These are phyloP conservation scores for Neodon shergylaensis DNA, from an alignment of 2,113 vertebrate species.

Conservation along the genomic window DNA sequence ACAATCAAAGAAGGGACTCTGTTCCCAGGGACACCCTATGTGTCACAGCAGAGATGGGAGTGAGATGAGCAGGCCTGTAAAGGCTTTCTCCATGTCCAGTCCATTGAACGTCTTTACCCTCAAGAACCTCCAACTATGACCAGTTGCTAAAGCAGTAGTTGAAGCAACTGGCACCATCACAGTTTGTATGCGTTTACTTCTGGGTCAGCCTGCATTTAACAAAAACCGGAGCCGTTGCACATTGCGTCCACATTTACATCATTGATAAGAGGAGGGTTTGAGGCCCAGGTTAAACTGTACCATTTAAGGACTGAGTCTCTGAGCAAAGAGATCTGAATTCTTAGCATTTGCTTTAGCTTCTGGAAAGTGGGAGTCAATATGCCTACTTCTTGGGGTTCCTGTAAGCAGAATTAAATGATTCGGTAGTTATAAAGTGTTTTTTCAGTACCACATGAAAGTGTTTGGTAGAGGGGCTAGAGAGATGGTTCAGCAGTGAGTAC, in stretches of 20 bases:
- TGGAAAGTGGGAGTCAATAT: slow-evolving; percentile 53
- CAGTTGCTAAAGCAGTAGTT: neutral
- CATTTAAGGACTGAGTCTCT: neutral
- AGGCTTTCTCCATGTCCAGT: neutral
- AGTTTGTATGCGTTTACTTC: slow-evolving; percentile 2
- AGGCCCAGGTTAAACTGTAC: neutral
- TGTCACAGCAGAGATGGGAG: neutral
- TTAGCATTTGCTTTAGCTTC: neutral
- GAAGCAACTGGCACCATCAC: neutral
- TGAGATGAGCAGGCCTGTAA: neutral
- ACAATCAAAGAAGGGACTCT: neutral
- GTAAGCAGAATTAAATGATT: slow-evolving; percentile 21
- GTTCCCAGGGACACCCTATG: neutral
- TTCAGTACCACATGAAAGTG: neutral
- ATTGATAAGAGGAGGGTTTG: neutral
- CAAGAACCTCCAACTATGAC: neutral
- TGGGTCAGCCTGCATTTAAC: slow-evolving; percentile 8
- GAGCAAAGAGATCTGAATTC: neutral
- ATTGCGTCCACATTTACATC: neutral
- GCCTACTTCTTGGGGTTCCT: neutral
- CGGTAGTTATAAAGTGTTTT: slow-evolving; percentile 31
- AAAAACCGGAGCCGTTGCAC: neutral
- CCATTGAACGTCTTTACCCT: neutral
- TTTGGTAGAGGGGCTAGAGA: neutral
- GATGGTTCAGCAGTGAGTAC: neutral